Evolutionary conservation across 2,888 invertebrate species (phyloP), one percentile per base, ranked within the genome.

Genomic region (Baronia brevicornis): DNA sequence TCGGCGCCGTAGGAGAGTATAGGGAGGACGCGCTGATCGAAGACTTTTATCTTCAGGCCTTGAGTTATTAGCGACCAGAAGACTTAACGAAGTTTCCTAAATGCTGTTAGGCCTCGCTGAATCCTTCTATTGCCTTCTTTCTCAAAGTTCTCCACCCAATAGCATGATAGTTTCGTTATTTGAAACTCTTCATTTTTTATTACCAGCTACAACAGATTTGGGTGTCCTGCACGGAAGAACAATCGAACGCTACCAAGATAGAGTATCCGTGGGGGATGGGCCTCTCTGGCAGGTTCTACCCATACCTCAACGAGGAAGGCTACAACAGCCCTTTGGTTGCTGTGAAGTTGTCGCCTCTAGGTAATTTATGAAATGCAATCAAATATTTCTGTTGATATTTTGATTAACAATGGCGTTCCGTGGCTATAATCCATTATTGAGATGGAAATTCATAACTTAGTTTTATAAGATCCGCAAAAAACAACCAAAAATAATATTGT

Each of bases 161-260:
- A 7, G 30, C 5, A 3, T 24, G 7, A 8, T 7, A 4, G 17
- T 5, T 33, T 21, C 4, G 1, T 11, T 14, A 10, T 28, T 17
- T 13, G 20, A 13, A 8, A 3, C 3, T 7, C 19, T 9, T 7
- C 21, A 29, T 10, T 7, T 25, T 0, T n/a, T 28, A 2, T 27
- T 54, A 47, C 2, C 51, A 89, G 86, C 77, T 77, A 15, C 67
- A 89, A 36, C 87, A 89, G 66, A 82, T 96, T 5, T 96, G 95
- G 90, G 77, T 97, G 23, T 89, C 90, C 2, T 97, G 97, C 62
- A 74, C 87, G 43, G 95, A 95, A 24, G 79, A 88, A n/a, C 91
- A 72, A 63, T 39, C 89, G 86, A 49, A 75, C 57, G 43, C 45
- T 0, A 61, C 60, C 0, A 41, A 43, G 19, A 45, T 73, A 13